phyloP scores from a whole-genome alignment of 2,888 invertebrate genomes.

The Drosophila helvetica region DNA sequence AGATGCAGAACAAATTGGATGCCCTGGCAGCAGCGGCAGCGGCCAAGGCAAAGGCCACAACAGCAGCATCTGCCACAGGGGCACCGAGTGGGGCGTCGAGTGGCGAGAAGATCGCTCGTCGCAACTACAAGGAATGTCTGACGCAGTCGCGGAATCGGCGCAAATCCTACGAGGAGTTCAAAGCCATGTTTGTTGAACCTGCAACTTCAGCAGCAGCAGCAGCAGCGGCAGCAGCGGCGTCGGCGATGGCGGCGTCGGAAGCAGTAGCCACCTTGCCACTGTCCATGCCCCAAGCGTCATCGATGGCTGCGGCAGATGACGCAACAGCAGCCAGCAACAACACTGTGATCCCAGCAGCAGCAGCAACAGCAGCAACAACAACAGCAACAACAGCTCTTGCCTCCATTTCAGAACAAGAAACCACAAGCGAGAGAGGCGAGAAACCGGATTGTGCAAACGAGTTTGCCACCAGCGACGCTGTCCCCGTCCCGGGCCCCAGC shows the following conservation, averaged over 20 bases:
- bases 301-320: conserved; percentile 52
- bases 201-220: conserved; percentile 36
- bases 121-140: conserved; percentile 83
- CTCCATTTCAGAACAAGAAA: conserved; percentile 82
- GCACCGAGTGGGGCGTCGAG: conserved; percentile 2
- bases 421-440: conserved; percentile 42
- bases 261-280: conserved; percentile 1
- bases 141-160: conserved; percentile 84
- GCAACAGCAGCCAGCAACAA: conserved; percentile 58
- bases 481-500: neutral
- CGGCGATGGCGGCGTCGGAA: neutral
- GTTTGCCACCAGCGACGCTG: conserved; percentile 57
- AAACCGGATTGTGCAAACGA: conserved; percentile 79
- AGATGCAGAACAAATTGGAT: conserved; percentile 83
- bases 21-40: conserved; percentile 56
- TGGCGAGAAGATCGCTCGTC: conserved; percentile 79
- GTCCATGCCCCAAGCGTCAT: conserved; percentile 22
- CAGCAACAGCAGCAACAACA: conserved; percentile 40
- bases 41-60: conserved; percentile 3
- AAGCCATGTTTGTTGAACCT: conserved; percentile 80
- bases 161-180: conserved; percentile 84
- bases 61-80: conserved; percentile 15
- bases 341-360: conserved; percentile 43
- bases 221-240: neutral
- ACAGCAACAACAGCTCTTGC: conserved; percentile 66